Percentiles rank a stretch among this genome's conserved stretches.
Evolutionary conservation across 2,113 vertebrate species (phyloP).

Genomic region (Platanista minor): DNA sequence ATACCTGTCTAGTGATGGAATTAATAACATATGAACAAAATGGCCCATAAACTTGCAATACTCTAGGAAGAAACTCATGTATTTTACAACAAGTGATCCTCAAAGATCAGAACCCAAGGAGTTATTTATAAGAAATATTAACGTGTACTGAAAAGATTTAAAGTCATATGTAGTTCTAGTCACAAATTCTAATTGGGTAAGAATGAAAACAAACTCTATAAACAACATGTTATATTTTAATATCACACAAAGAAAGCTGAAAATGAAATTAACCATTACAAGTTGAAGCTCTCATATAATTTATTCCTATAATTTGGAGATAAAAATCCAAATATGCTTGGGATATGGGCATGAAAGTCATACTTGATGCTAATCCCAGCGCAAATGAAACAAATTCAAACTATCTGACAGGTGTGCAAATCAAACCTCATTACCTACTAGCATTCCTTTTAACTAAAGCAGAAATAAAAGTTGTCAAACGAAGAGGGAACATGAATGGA

Average conservation of each 20-base stretch:
- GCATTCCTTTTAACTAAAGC: background rate
- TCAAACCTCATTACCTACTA: background rate
- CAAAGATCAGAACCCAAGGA: background rate
- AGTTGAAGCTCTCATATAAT: background rate
- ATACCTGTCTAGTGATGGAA: background rate
- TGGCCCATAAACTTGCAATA: background rate
- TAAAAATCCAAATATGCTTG: conserved; percentile 8
- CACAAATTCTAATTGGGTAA: background rate
- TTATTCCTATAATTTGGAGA: background rate
- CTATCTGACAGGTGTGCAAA: background rate
- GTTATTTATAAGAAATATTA: conserved; percentile 10
- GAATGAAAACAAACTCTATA: background rate
- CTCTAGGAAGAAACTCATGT: background rate
- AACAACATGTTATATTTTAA: background rate
- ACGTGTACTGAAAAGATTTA: background rate
- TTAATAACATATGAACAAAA: background rate
- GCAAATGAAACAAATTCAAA: conserved; percentile 24
- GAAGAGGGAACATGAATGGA: background rate
- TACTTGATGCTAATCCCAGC: background rate
- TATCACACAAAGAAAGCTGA: background rate
- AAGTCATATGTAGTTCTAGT: background rate
- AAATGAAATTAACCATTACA: background rate
- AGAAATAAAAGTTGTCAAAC: background rate
- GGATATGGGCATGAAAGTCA: background rate
- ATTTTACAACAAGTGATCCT: background rate